phyloP scores from a whole-genome alignment of 2,888 invertebrate species.

The Limnephilus auricula region DNA sequence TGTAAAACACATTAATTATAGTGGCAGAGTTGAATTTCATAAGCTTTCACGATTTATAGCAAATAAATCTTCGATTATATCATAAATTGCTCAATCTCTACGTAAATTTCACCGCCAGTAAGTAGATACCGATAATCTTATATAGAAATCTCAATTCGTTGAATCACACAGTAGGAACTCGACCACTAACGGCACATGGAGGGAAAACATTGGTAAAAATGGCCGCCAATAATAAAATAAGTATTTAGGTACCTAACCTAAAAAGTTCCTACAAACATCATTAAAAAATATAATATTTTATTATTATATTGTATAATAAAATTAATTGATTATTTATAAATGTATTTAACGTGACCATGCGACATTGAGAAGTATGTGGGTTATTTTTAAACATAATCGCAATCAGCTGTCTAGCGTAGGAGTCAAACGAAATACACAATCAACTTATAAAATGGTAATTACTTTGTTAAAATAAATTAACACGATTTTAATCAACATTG shows the following conservation, averaged over 20 bases:
- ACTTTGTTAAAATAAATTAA: too few relatives aligned
- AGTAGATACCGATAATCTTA: not conserved
- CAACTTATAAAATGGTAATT: not conserved
- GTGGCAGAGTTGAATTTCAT: too few relatives aligned
- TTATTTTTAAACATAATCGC: not conserved
- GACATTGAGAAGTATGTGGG: slow-evolving; percentile 8
- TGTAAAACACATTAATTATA: too few relatives aligned
- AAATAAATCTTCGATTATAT: too few relatives aligned
- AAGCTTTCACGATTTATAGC: too few relatives aligned
- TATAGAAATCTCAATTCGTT: not conserved
- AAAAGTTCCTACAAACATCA: not conserved
- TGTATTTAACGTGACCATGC: not conserved
- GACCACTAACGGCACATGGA: slow-evolving; percentile 5
- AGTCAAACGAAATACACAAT: not conserved
- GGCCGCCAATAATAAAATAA: slow-evolving; percentile 12
- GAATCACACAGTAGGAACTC: not conserved
- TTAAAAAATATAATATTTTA: not conserved
- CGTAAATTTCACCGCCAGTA: too few relatives aligned
- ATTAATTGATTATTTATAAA: not conserved
- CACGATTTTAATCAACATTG: too few relatives aligned
- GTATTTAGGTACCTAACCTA: not conserved
- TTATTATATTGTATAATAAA: not conserved
- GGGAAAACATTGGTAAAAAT: slow-evolving; percentile 20
- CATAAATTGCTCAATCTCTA: too few relatives aligned
- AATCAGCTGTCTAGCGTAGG: not conserved